These are phyloP conservation scores for Glyphotaelius pellucidus DNA, from an alignment of 2,888 invertebrate genomes.

Conservation along the genomic window DNA sequence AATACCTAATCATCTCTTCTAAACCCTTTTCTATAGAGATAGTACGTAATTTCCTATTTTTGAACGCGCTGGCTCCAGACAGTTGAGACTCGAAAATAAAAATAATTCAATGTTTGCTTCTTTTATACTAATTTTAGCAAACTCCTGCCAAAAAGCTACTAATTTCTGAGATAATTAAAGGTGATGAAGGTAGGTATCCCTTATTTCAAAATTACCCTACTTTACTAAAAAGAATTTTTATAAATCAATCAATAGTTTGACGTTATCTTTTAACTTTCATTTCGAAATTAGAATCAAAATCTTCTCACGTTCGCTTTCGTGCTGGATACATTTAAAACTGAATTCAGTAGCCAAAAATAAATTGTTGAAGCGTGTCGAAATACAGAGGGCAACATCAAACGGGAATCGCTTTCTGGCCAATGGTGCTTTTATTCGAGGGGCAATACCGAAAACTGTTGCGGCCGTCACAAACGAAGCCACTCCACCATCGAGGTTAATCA, in stretches of 20 bases:
- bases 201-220: background rate
- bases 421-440: constrained; percentile 8
- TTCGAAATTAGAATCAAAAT: background rate
- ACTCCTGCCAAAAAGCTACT: background rate
- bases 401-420: constrained; percentile 16
- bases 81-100: too few species aligned
- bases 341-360: background rate
- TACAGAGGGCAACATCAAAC: constrained; percentile 6
- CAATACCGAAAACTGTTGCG: constrained; percentile 17
- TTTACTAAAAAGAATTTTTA: background rate
- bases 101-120: too few species aligned
- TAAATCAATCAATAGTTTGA: background rate
- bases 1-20: too few species aligned
- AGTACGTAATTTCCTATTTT: too few species aligned
- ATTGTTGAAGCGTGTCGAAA: constrained; percentile 25
- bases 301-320: background rate
- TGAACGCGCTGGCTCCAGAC: too few species aligned
- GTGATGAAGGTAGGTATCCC: too few species aligned
- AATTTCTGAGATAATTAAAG: background rate
- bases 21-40: too few species aligned
- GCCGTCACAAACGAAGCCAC: constrained; percentile 25
- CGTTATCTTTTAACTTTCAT: background rate
- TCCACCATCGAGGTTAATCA: constrained; percentile 24
- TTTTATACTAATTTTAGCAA: background rate
- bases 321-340: background rate